Percentiles rank a stretch among this genome's conserved stretches.
phyloP scores from a whole-genome alignment of 2,113 vertebrate genomes.

The Megaceryle maxima region DNA sequence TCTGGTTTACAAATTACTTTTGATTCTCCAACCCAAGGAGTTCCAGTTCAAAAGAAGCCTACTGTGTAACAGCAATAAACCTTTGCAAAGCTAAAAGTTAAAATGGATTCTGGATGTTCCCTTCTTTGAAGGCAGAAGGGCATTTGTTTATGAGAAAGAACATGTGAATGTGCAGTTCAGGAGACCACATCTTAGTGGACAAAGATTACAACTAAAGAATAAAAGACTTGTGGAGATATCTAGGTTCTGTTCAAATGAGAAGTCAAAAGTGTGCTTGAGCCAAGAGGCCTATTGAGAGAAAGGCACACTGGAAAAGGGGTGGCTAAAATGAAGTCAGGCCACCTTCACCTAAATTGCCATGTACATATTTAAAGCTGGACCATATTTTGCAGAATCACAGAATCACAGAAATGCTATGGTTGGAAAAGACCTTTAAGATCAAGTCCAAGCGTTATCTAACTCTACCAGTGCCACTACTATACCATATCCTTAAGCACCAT shows the following conservation, averaged over 20 bases:
- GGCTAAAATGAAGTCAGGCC: neutral
- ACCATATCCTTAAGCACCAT: too few relatives aligned
- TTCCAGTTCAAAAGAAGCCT: constrained; percentile 50
- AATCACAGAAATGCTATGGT: too few relatives aligned
- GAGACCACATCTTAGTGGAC: constrained; percentile 34
- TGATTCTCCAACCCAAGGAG: neutral
- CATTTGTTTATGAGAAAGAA: constrained; percentile 60
- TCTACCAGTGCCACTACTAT: too few relatives aligned
- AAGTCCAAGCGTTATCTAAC: too few relatives aligned
- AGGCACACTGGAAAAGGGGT: neutral
- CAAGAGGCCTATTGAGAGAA: neutral
- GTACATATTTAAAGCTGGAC: neutral
- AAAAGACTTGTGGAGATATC: constrained; percentile 10
- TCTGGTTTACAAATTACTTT: constrained; percentile 30
- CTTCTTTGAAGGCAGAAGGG: constrained; percentile 57
- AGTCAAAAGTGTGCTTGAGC: neutral
- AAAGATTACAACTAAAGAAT: constrained; percentile 71
- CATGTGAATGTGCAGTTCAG: constrained; percentile 49
- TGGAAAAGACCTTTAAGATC: too few relatives aligned
- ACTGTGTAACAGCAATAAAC: constrained; percentile 50
- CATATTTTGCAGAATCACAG: neutral
- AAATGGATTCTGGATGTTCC: constrained; percentile 63
- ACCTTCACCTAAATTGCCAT: neutral
- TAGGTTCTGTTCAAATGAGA: neutral
- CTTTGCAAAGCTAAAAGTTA: constrained; percentile 58